Evolutionary conservation across 37 sponge, comb jelly and placozoan species (phyloP), one percentile per base, ranked within the genome.

Genomic region (Halichondria panicea): DNA sequence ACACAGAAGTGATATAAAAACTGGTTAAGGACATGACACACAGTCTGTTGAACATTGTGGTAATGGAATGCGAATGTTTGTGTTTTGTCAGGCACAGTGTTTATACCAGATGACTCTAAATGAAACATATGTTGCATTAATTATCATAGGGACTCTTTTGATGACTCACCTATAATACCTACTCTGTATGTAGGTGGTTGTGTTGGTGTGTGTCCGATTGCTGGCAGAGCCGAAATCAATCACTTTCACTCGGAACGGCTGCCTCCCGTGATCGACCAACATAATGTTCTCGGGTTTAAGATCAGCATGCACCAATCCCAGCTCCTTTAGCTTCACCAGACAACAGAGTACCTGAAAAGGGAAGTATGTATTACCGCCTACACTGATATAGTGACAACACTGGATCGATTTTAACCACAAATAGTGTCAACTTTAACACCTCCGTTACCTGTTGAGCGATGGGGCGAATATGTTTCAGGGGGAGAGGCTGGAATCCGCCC

Each of bases 241-340:
- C 43, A 95, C 80, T 54, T 95, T 95, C 8, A 95, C 89, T 40
- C 92, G 56, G 77, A 88, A 91, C 0, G 92, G 92, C 56, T 87
- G 75, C 34, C 87, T 78, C 32, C 77, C 81, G 0, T 80, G 88
- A 37, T 97, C 91, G 28, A 97, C 97, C 34, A 97, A 70, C 97
- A 97, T 97, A 57, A 97, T 93, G 80, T 97, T 97, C 72, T 97
- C 97, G 19, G 97, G 97, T 70, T 97, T 97, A 1, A 97, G 72
- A 72, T 97, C 97, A 0, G 97, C 94, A 70, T 97, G 96, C 0
- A 98, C 90, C 48, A 98, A 45, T 2, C 88, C 86, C 65, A 98
- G 55, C 56, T 87, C 81, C n/a, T 63, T 43, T 59, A 98, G 58
- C 70, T 92, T 87, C 72, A 58, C 55, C 43, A 92, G 75, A 44